These are phyloP conservation scores for Lithobates pipiens DNA, from an alignment of 2,797 vertebrate genomes.

Conservation along the genomic window DNA sequence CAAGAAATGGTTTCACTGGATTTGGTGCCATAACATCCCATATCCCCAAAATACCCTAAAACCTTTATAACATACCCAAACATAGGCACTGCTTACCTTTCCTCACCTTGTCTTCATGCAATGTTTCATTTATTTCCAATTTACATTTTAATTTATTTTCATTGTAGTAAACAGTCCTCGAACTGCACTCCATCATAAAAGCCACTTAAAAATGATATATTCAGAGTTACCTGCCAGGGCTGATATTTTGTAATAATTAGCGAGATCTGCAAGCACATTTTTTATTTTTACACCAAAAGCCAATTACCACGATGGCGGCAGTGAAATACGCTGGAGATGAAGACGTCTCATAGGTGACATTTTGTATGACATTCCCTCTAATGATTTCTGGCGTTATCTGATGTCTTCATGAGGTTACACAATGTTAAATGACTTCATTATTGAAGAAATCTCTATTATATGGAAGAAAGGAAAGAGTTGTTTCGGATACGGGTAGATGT, in stretches of 20 bases:
- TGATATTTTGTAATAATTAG: neutral
- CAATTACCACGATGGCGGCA: neutral
- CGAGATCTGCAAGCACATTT: neutral
- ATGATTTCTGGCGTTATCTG: neutral
- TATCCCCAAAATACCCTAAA: too few species aligned
- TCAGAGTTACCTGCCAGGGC: neutral
- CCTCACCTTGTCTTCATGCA: too few species aligned
- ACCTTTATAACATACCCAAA: too few species aligned
- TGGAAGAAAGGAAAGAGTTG: neutral
- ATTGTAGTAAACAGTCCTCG: neutral
- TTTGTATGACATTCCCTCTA: conserved; percentile 3
- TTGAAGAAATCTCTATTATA: neutral
- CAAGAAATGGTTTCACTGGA: too few species aligned
- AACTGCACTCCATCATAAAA: neutral
- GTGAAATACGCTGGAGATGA: neutral
- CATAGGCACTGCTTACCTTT: too few species aligned
- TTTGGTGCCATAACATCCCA: too few species aligned
- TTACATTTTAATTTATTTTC: neutral
- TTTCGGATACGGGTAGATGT: too few species aligned
- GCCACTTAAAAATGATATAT: neutral
- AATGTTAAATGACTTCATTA: neutral
- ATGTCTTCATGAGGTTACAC: neutral
- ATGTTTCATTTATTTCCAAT: neutral
- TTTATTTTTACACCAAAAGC: conserved; percentile 3
- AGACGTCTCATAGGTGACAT: conserved; percentile 1